These are phyloP conservation scores for Eulimnadia texana DNA, from an alignment of 1,140 invertebrate genomes.

Conservation along the genomic window DNA sequence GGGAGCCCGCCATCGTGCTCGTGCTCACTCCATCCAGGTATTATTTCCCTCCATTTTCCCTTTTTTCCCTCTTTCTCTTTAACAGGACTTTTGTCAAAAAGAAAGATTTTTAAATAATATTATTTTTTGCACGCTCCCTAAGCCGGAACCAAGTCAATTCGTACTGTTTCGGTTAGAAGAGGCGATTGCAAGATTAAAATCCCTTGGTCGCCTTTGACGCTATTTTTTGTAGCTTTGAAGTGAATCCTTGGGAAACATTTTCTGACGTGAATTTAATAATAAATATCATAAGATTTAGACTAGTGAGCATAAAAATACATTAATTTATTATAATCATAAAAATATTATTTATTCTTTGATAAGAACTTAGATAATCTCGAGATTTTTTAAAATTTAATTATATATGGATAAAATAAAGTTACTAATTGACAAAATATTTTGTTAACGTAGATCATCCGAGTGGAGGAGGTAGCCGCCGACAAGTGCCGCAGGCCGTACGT, in stretches of 20 bases:
- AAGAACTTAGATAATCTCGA: no score
- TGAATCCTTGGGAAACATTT: slow-evolving; percentile 20
- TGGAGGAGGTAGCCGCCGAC: slow-evolving; percentile 70
- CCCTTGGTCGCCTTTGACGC: slow-evolving; percentile 18
- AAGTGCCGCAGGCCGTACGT: slow-evolving; percentile 85
- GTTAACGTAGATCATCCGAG: slow-evolving; percentile 98
- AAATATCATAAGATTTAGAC: no score
- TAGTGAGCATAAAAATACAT: no score
- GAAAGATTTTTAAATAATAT: neutral
- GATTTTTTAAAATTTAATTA: no score
- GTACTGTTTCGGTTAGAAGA: neutral
- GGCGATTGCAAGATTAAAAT: slow-evolving; percentile 13
- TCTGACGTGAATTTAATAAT: neutral
- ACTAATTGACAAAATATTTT: no score
- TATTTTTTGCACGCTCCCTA: neutral
- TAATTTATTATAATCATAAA: no score
- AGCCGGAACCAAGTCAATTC: slow-evolving; percentile 1
- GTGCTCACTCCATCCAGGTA: slow-evolving; percentile 87
- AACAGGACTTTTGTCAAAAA: no score
- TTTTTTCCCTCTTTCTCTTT: neutral
- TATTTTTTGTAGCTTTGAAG: slow-evolving; percentile 13
- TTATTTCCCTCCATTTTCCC: no score
- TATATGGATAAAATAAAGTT: no score
- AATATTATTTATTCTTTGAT: no score
- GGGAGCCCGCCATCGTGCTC: slow-evolving; percentile 93